Percentiles rank a stretch among this genome's conserved stretches.
phyloP scores from a whole-genome alignment of 2,888 invertebrate species.

The Clitarchus hookeri region DNA sequence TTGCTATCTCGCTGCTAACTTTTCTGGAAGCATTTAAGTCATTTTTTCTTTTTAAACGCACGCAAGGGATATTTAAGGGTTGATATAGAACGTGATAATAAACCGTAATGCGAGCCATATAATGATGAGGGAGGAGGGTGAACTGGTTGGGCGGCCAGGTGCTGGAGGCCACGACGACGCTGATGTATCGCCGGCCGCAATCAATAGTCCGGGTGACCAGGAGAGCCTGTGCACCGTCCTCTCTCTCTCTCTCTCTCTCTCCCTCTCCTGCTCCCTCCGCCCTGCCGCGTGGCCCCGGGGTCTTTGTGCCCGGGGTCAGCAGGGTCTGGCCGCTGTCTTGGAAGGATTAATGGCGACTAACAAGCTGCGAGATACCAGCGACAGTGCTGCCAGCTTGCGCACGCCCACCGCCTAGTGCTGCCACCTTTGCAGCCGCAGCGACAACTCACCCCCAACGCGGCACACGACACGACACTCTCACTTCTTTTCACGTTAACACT shows the following conservation, averaged over 20 bases:
- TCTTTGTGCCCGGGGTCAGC: slow-evolving; percentile 2
- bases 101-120: too few species aligned
- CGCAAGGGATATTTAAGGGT: too few species aligned
- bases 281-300: background rate
- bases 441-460: too few species aligned
- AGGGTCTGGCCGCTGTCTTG: slow-evolving; percentile 24
- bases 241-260: background rate
- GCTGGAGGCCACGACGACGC: background rate
- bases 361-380: background rate
- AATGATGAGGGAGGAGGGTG: too few species aligned
- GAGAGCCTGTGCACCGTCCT: background rate
- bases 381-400: background rate
- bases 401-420: background rate
- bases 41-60: too few species aligned
- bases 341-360: slow-evolving; percentile 24
- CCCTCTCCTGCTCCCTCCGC: background rate
- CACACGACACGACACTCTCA: too few species aligned
- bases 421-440: background rate
- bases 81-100: too few species aligned
- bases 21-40: too few species aligned
- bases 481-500: too few species aligned
- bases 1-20: too few species aligned
- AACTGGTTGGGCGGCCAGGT: background rate
- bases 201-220: slow-evolving; percentile 24
- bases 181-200: slow-evolving; percentile 23